These are phyloP conservation scores for Ondatra zibethicus DNA, from an alignment of 2,113 vertebrate species.

Conservation along the genomic window DNA sequence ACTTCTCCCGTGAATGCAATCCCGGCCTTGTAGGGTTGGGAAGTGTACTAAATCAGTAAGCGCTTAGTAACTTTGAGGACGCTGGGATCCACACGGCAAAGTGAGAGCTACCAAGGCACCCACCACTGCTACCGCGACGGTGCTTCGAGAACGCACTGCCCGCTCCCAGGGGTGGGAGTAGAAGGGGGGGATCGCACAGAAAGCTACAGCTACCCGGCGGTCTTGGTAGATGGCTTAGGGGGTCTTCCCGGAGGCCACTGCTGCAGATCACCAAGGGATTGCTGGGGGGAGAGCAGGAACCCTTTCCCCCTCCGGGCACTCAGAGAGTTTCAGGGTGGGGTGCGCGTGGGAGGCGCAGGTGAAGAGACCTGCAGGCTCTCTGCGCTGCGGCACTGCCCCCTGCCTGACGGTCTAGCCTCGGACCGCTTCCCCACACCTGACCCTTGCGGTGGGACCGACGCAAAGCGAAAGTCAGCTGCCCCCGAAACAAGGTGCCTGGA, in stretches of 20 bases:
- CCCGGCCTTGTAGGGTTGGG: not conserved
- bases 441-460: not conserved
- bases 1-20: not conserved
- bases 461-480: too few relatives aligned
- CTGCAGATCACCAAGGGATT: not conserved
- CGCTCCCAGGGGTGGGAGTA: fast-evolving
- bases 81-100: not conserved
- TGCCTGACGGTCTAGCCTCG: not conserved
- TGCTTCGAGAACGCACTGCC: not conserved
- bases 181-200: not conserved
- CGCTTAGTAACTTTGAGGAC: not conserved
- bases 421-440: not conserved
- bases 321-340: constrained; percentile 24
- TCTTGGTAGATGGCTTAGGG: not conserved
- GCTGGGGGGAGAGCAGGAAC: not conserved
- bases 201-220: not conserved
- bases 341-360: constrained; percentile 53
- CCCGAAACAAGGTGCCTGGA: not conserved
- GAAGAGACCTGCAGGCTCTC: not conserved
- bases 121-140: not conserved
- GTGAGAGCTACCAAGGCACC: not conserved
- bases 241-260: not conserved
- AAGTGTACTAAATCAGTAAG: not conserved
- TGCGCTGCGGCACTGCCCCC: not conserved
- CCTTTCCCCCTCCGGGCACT: not conserved